Evolutionary conservation across 2,888 invertebrate species (phyloP), one percentile per base, ranked within the genome.

Genomic region (Lumbricus terrestris): DNA sequence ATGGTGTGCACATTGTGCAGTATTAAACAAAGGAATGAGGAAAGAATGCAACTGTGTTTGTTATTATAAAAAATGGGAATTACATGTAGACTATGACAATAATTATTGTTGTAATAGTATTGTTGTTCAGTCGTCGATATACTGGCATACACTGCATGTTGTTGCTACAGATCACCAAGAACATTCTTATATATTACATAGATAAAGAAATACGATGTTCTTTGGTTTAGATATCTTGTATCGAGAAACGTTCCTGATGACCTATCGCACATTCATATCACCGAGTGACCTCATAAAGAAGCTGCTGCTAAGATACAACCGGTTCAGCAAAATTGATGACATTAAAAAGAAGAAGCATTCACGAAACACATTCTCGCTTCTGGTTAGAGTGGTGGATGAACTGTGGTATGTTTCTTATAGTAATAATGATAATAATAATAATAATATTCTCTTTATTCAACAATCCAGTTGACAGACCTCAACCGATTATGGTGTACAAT

Each of bases 241-340:
- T 23, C 98, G 98, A 96, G 99, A 99, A 96, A 99, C 99, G 92
- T 99, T 99, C 96, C 96, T 99, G 93, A 98, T 98, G 90, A 99
- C 99, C 91, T 99, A 99, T 95, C 96, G 99, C 93, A 99, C 98
- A 91, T 98, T 99, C 96, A 97, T 99, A 94, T 96, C 97, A 91
- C 98, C 99, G 38, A 95, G 96, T 93, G 97, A 97, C 93, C 96
- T 99, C 93, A 96, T 98, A 93, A 96, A 97, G 94, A 98, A 98
- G 94, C 96, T 99, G 90, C 97, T 97, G 94, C 96, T 97, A 94
- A 96, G 97, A 93, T 97, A 96, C 96, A 97, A 97, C 94, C 96
- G 96, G 93, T 97, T 97, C 94, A 92, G 92, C 88, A 85, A 47
- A 34, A 35, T 69, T 15, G 96, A 96, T 94, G 94, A 94, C 90